Evolutionary conservation across 2,797 vertebrate species (phyloP), one percentile per base, ranked within the genome.

Genomic region (Prunella strophiata): DNA sequence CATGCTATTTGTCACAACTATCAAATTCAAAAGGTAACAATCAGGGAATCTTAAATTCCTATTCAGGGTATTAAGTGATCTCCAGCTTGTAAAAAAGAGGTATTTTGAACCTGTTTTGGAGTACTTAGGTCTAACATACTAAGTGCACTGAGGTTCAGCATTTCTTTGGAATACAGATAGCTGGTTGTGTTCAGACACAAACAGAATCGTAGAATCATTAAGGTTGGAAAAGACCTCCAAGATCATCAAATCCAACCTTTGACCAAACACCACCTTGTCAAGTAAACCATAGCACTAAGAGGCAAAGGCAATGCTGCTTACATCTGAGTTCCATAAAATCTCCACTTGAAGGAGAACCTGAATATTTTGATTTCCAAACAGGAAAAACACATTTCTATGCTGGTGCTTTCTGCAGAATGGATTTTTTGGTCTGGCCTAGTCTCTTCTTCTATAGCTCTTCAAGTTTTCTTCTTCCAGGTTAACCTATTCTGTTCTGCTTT

Each of bases 171-270:
- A 43, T 22, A 54, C 26, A 51, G 16, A 42, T 0, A 52, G 7
- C 29, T 75, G 23, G 10, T 26, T 59, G 16, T 36, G 43, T 65
- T 93, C 27, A 58, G 27, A 65, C 13, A 48, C 14, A 68, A 77
- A 67, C 5, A 40, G 65, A 62, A 42, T 11, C 0, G 0, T 3
- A 18, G 50, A 57, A 50, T 36, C 32, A 32, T 48, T n/a, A 75
- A 50, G 13, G 13, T 9, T 57, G 71, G 36, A 70, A 70, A 50
- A 70, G 7, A 50, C 11, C 4, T 68, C 22, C 42, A 43, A 68
- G 27, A 63, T 63, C 71, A 50, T 29, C 43, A 57, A 26, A 14
- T 26, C 29, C 63, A 57, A 7, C 9, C 38, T 83, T 30, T 51
- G 34, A 22, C n/a, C 36, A 21, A 67, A 47, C 26, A 40, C 29